Percentiles rank a stretch among this genome's conserved stretches.
Conservation (phyloP, 2,888 invertebrate species). For the Flexamia atlantica region DNA sequence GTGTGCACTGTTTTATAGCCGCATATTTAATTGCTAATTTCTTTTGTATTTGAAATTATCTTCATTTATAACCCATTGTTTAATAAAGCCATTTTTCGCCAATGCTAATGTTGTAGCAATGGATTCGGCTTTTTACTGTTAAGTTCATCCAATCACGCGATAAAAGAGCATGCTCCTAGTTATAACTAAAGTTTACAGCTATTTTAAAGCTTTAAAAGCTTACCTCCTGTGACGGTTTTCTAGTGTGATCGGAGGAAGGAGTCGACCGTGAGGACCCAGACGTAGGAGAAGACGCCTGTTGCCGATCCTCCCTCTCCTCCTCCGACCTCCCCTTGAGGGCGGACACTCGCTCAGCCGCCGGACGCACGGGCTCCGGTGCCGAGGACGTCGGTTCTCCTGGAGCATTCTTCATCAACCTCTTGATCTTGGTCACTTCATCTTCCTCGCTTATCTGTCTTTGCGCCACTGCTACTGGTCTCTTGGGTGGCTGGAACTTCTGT, state of each 20-base stretch:
- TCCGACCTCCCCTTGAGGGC: constrained; percentile 77
- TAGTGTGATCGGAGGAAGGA: constrained; percentile 64
- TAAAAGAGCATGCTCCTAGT: too few relatives aligned
- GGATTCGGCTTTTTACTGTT: too few relatives aligned
- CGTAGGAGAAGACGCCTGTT: constrained; percentile 73
- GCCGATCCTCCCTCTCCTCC: constrained; percentile 70
- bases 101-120: too few relatives aligned
- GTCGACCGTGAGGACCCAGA: constrained; percentile 71
- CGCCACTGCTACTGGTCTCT: constrained; percentile 75
- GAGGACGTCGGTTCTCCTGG: constrained; percentile 65
- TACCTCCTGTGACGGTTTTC: constrained; percentile 79
- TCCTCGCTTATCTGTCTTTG: constrained; percentile 92
- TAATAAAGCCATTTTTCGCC: too few relatives aligned
- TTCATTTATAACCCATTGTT: too few relatives aligned
- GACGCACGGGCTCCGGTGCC: constrained; percentile 65
- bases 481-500: constrained; percentile 63
- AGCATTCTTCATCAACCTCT: constrained; percentile 89
- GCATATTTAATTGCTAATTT: too few relatives aligned
- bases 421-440: constrained; percentile 92
- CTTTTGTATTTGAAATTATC: too few relatives aligned
- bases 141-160: too few relatives aligned
- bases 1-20: too few relatives aligned
- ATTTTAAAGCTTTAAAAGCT: too few relatives aligned
- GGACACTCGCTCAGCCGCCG: constrained; percentile 76
- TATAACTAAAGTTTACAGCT: too few relatives aligned